Conservation (phyloP, 1,140 invertebrate species). For the Drosophila nikananu region DNA sequence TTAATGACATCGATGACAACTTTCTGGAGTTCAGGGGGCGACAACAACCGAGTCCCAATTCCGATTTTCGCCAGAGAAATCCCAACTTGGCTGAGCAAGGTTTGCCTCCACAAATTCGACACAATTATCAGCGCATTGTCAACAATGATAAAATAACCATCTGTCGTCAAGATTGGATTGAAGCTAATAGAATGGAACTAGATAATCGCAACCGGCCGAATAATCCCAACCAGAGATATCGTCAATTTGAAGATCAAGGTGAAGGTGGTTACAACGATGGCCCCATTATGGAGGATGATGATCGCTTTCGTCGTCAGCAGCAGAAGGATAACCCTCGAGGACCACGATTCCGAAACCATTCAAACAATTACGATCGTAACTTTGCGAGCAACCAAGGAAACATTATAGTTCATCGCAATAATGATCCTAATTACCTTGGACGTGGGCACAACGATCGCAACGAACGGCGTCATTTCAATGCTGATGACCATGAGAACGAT, state of each 20-base stretch:
- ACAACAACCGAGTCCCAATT: neutral
- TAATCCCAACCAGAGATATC: neutral
- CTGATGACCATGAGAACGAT: slow-evolving; percentile 1
- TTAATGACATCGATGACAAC: neutral
- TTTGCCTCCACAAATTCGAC: neutral
- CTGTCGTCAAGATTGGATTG: slow-evolving; percentile 22
- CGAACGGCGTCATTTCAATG: slow-evolving; percentile 9
- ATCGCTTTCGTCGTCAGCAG: neutral
- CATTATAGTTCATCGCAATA: neutral
- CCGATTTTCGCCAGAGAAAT: neutral
- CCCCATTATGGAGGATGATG: slow-evolving; percentile 2
- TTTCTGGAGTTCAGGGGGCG: neutral
- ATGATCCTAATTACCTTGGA: slow-evolving; percentile 20
- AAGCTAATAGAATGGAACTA: neutral
- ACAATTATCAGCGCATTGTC: slow-evolving; percentile 37
- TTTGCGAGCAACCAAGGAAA: neutral
- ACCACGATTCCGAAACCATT: neutral
- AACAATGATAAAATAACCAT: slow-evolving; percentile 41
- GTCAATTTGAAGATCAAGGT: neutral
- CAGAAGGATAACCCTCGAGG: slow-evolving; percentile 1
- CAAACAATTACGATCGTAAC: neutral
- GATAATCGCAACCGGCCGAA: neutral
- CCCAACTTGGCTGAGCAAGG: neutral
- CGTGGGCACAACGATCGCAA: slow-evolving; percentile 14
- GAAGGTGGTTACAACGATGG: neutral